phyloP scores from a whole-genome alignment of 2,113 vertebrate species.

The Pagrus major region DNA sequence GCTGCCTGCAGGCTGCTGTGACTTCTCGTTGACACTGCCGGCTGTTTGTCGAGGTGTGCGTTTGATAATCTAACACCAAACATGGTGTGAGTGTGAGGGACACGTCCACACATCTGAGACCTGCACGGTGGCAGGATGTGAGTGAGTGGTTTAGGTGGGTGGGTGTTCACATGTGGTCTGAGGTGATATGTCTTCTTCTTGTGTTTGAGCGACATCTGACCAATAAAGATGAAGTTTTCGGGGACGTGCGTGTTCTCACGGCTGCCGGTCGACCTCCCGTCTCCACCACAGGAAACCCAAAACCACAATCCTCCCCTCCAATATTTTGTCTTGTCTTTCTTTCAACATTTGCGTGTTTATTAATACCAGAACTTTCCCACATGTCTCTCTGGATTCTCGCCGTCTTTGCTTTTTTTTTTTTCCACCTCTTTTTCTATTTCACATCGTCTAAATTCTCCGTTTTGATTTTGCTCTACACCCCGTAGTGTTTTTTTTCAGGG shows the following conservation, averaged over 20 bases:
- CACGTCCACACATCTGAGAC: neutral
- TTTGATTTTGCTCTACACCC: neutral
- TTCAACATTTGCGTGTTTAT: neutral
- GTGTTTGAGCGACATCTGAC: neutral
- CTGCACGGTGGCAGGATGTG: conserved; percentile 3
- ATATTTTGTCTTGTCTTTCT: conserved; percentile 15
- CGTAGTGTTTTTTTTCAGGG: neutral
- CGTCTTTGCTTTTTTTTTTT: neutral
- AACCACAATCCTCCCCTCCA: conserved; percentile 39
- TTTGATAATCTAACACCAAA: neutral
- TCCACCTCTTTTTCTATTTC: conserved; percentile 7
- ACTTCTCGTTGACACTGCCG: conserved; percentile 29
- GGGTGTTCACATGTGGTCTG: conserved; percentile 20
- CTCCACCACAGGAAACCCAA: conserved; percentile 57
- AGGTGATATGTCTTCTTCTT: conserved; percentile 20
- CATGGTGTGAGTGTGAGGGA: neutral
- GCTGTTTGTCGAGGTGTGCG: conserved; percentile 8
- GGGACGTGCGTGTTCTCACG: conserved; percentile 35
- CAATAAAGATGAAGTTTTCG: too few relatives aligned
- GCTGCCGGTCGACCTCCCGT: conserved; percentile 38
- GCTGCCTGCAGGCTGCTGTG: neutral
- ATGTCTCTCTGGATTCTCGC: neutral
- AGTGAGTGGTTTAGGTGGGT: neutral
- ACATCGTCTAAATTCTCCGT: neutral
- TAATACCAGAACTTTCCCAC: conserved; percentile 14